Percentiles rank a stretch among this genome's conserved stretches.
Conservation (phyloP, 2,888 invertebrate genomes). For the Flexamia atlantica region DNA sequence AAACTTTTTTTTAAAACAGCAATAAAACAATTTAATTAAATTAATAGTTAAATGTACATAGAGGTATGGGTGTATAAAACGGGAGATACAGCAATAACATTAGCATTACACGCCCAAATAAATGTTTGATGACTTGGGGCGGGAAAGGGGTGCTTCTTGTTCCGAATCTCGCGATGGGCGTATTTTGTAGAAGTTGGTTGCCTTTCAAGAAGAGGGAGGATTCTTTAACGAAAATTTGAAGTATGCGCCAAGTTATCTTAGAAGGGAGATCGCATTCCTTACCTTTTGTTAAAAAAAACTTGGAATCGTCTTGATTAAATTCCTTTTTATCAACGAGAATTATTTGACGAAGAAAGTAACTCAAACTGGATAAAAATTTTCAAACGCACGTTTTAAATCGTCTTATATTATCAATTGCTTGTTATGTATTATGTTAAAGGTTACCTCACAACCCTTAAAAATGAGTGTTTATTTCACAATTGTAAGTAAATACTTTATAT, state of each 20-base stretch:
- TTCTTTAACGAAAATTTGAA: constrained; percentile 41
- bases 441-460: too few relatives aligned
- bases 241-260: constrained; percentile 45
- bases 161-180: not conserved
- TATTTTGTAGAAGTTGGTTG: not conserved
- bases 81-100: constrained; percentile 34
- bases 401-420: too few relatives aligned
- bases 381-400: too few relatives aligned
- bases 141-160: not conserved
- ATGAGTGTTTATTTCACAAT: too few relatives aligned
- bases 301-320: constrained; percentile 25
- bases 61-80: not conserved
- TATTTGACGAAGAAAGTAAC: too few relatives aligned
- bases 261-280: constrained; percentile 24
- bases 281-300: constrained; percentile 32
- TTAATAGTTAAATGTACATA: not conserved
- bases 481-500: too few relatives aligned
- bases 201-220: not conserved
- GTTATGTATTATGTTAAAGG: too few relatives aligned
- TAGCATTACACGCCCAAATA: constrained; percentile 30
- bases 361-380: too few relatives aligned
- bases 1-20: too few relatives aligned
- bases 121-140: constrained; percentile 15
- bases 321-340: constrained; percentile 3
- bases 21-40: constrained; percentile 13